Base-by-base conservation (phyloP, 2,797 vertebrate species). In the Gallinago nigripennis region DNA sequence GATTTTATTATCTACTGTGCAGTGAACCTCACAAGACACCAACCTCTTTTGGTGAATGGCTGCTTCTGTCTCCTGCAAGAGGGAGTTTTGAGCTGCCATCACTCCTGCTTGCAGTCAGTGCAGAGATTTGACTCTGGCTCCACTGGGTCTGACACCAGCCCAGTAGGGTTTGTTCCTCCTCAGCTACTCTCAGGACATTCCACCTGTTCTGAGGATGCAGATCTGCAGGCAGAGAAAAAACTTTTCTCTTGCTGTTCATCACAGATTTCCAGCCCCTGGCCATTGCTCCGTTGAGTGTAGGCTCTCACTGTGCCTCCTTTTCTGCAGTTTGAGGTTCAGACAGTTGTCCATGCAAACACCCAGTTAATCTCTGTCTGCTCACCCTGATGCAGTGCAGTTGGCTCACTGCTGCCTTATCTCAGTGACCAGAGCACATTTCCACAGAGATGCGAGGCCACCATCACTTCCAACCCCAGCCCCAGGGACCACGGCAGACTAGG, bases 201-300 rank as follows among this genome's bases (percentile, higher is more conserved):
- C 15, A 13, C 8, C 14, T 24, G 33, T 88, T 14, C 9, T 2
- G 2, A 25, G 41, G 20, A 51, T 21, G 16, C 24, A 75, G 27
- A 45, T 63, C 19, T 33, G 17, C 19, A 57, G 21, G 12, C 16
- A 53, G 25, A 57, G 60, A 46, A 79, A 31, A 51, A 69, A 45
- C 7, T 68, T 68, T 14, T 18, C 5, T 60, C 45, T 28, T 61
- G 16, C 7, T 58, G 10, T n/a, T 54, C 28, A 7, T 53, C 45
- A 64, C 11, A 35, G 27, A 16, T 45, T 54, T 78, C 25, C 53
- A 76, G 6, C 9, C 5, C 8, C 8, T 0, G 1, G 14, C 1
- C 5, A 24, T 37, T 66, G 14, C 24, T 63, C 10, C 8, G 3
- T 7, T 33, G 35, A 45, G 4, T 23, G 7, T 5, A 57, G 45